A percentile compares a stretch with the other conserved stretches of the same genome.
Evolutionary conservation across 2,113 vertebrate genomes (phyloP).

Genomic region (Tupaia tana): DNA sequence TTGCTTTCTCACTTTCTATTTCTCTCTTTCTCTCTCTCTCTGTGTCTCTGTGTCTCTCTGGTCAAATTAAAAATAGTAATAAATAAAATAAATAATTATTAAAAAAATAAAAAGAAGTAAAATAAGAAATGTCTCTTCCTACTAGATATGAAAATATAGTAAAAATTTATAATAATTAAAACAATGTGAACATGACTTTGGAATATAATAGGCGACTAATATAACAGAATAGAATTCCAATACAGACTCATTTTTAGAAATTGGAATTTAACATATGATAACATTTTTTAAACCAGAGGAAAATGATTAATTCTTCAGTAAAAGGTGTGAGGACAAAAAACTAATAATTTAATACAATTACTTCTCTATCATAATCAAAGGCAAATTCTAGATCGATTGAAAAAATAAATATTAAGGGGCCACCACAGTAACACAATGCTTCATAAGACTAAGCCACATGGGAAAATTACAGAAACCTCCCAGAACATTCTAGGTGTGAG

Average conservation of each 20-base stretch:
- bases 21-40: no score
- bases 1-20: no score
- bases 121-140: background rate
- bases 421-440: no score
- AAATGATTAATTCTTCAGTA: background rate
- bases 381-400: background rate
- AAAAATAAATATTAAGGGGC: background rate
- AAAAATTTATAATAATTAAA: slow-evolving; percentile 35
- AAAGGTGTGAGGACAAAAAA: background rate
- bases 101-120: background rate
- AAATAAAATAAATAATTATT: no score
- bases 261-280: slow-evolving; percentile 20
- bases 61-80: no score
- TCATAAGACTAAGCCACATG: no score
- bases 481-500: no score
- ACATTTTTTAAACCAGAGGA: slow-evolving; percentile 22
- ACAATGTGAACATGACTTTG: background rate
- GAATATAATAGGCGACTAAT: background rate
- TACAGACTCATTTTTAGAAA: background rate
- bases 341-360: background rate
- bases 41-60: no score
- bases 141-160: background rate
- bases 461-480: no score
- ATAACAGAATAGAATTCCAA: background rate
- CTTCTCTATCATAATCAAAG: background rate